A percentile compares a stretch with the other conserved stretches of the same genome.
phyloP scores from a whole-genome alignment of 2,113 vertebrate genomes.

The Rhegmatorhina hoffmannsi region DNA sequence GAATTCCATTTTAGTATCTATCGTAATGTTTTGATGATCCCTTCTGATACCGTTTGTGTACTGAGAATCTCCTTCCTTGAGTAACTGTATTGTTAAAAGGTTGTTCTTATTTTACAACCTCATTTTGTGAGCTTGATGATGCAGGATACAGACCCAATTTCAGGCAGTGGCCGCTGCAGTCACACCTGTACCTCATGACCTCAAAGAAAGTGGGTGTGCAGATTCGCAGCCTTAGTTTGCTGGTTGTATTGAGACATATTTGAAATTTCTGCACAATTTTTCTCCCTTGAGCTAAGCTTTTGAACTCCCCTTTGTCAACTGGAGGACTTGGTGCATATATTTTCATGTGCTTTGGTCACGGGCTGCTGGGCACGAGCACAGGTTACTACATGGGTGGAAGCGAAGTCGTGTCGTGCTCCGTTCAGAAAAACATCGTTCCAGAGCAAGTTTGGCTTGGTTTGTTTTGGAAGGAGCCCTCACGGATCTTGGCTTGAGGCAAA shows the following conservation, averaged over 20 bases:
- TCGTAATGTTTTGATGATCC: constrained; percentile 54
- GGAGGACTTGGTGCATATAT: background rate
- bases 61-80: background rate
- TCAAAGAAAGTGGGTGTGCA: accelerated
- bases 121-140: background rate
- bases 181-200: background rate
- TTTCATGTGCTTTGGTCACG: background rate
- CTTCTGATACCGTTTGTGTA: constrained; percentile 29
- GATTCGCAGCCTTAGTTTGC: background rate
- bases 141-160: accelerated
- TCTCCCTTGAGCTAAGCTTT: background rate
- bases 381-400: constrained; percentile 16
- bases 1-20: constrained; percentile 44
- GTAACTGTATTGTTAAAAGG: background rate
- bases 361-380: background rate
- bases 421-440: constrained; percentile 8
- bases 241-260: background rate
- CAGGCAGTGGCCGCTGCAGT: accelerated
- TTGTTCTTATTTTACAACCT: constrained; percentile 42
- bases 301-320: background rate
- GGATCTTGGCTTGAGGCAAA: background rate
- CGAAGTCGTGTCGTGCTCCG: background rate
- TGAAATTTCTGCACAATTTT: background rate
- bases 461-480: background rate
- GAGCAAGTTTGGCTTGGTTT: background rate